A percentile compares a stretch with the other conserved stretches of the same genome.
Evolutionary conservation across 1,140 invertebrate genomes (phyloP).

Genomic region (Nylanderia fulva): DNA sequence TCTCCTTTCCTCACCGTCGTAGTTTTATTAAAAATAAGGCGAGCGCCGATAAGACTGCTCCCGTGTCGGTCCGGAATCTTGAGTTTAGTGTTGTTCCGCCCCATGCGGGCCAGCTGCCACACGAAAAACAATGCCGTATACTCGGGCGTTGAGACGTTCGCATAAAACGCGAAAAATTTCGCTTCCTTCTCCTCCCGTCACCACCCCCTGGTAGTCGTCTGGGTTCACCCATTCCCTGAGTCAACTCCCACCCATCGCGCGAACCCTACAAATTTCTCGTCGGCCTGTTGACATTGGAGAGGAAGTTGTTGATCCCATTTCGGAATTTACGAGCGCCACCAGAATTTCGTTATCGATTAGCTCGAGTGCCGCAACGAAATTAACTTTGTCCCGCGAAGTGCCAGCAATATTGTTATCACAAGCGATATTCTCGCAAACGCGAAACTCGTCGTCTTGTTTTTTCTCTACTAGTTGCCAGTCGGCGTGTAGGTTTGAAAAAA

Average conservation of each 20-base stretch:
- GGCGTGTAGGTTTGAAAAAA: background rate
- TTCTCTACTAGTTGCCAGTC: background rate
- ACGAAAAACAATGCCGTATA: slow-evolving; percentile 73
- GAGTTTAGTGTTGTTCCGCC: slow-evolving; percentile 73
- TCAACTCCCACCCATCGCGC: too few relatives aligned
- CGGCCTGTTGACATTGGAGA: slow-evolving; percentile 24
- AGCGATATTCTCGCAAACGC: slow-evolving; percentile 32
- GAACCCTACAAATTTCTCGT: slow-evolving; percentile 28
- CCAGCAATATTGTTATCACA: slow-evolving; percentile 41
- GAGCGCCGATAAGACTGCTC: slow-evolving; percentile 68
- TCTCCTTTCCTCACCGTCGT: slow-evolving; percentile 29
- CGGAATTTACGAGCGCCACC: slow-evolving; percentile 44
- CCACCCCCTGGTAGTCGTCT: background rate
- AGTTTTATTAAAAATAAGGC: slow-evolving; percentile 79
- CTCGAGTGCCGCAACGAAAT: slow-evolving; percentile 50
- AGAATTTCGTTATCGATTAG: slow-evolving; percentile 54
- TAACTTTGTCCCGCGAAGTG: slow-evolving; percentile 33
- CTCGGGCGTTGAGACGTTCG: slow-evolving; percentile 29
- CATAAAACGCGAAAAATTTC: slow-evolving; percentile 59
- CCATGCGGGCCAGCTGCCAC: slow-evolving; percentile 77
- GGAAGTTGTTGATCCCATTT: slow-evolving; percentile 55
- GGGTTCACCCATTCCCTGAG: too few relatives aligned
- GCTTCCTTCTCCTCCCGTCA: background rate
- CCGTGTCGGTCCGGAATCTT: slow-evolving; percentile 51
- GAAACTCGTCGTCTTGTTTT: slow-evolving; percentile 14